Evolutionary conservation across 2,888 invertebrate species (phyloP).

Genomic region (Eupithecia vulgata): DNA sequence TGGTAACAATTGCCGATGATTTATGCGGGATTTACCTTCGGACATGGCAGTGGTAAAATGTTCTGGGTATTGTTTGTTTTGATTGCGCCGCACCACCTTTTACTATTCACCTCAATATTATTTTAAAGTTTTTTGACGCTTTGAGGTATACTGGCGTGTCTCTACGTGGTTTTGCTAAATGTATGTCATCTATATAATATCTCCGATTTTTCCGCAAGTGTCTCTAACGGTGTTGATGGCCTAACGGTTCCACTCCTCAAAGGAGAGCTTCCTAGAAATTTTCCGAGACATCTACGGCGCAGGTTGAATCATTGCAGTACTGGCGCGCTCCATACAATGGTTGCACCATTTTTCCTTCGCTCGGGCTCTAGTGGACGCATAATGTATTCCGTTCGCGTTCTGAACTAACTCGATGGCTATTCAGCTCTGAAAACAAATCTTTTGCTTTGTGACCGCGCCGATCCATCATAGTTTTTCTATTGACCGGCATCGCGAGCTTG

Average conservation of each 20-base stretch:
- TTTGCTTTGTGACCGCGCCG: constrained; percentile 69
- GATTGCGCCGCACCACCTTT: constrained; percentile 10
- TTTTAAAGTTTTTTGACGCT: not conserved
- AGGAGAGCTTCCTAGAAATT: constrained; percentile 52
- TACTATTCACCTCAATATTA: not conserved
- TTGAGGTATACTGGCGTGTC: not conserved
- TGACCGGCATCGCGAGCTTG: constrained; percentile 76
- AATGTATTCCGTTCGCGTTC: constrained; percentile 78
- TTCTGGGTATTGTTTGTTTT: constrained; percentile 26
- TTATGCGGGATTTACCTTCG: constrained; percentile 44
- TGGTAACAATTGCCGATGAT: constrained; percentile 63
- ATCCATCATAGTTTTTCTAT: constrained; percentile 82
- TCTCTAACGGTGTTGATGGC: constrained; percentile 33
- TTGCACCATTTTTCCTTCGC: constrained; percentile 58
- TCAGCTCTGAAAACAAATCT: constrained; percentile 80
- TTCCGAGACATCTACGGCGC: constrained; percentile 53
- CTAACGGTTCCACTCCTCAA: constrained; percentile 52
- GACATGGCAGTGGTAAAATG: constrained; percentile 22
- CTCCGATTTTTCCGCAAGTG: constrained; percentile 33
- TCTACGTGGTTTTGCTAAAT: not conserved
- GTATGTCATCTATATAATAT: constrained; percentile 6
- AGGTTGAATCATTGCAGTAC: constrained; percentile 49
- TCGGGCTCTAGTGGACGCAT: constrained; percentile 58
- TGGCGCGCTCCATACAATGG: constrained; percentile 46
- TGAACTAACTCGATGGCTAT: constrained; percentile 73